These are phyloP conservation scores for Lophura nycthemera DNA, from an alignment of 2,113 vertebrate genomes.

Conservation along the genomic window DNA sequence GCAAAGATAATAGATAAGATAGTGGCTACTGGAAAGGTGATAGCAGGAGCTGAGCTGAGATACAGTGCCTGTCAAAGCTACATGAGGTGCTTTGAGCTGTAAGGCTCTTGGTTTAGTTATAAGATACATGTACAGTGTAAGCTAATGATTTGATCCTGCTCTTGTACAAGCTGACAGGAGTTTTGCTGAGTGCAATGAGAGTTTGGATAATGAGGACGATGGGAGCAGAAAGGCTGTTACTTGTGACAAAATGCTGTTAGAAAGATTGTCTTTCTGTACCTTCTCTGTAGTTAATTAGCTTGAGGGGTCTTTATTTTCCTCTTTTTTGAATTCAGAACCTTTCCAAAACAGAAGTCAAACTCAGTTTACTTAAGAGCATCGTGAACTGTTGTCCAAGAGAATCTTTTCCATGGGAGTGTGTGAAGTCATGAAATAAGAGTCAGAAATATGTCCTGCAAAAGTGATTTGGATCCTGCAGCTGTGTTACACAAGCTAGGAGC, in stretches of 20 bases:
- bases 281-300: neutral
- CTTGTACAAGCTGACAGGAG: neutral
- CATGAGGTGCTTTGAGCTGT: neutral
- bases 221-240: neutral
- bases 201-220: neutral
- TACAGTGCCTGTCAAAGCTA: conserved; percentile 9
- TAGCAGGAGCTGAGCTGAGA: neutral
- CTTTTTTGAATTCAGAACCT: neutral
- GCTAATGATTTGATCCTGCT: neutral
- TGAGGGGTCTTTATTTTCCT: neutral
- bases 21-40: conserved; percentile 20
- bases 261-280: neutral
- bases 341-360: neutral
- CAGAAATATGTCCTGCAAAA: neutral
- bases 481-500: neutral
- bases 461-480: neutral
- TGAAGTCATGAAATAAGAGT: neutral
- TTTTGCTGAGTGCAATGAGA: neutral
- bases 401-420: neutral
- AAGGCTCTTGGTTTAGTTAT: neutral
- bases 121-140: neutral
- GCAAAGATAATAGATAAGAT: conserved; percentile 41
- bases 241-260: neutral
- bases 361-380: neutral
- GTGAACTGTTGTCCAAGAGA: neutral